phyloP scores from a whole-genome alignment of 2,797 vertebrate species.

The Eulemur coronatus region DNA sequence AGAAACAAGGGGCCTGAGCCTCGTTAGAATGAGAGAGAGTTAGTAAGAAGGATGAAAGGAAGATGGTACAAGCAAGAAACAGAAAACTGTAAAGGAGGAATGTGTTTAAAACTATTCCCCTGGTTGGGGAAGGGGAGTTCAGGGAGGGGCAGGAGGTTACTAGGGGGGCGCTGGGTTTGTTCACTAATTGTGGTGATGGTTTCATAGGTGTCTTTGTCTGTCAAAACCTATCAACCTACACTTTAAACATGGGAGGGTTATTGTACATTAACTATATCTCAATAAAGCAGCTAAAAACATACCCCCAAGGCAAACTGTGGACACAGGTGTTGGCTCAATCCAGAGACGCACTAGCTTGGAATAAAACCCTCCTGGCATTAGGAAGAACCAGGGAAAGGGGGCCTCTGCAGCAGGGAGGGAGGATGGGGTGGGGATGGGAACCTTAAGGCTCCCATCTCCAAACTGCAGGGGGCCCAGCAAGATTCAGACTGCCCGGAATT shows the following conservation, averaged over 20 bases:
- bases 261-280: background rate
- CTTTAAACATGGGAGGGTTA: background rate
- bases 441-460: background rate
- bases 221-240: background rate
- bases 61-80: background rate
- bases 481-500: constrained; percentile 20
- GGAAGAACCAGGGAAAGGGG: background rate
- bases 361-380: background rate
- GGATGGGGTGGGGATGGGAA: background rate
- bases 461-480: background rate
- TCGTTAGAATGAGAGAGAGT: background rate
- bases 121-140: background rate
- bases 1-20: background rate
- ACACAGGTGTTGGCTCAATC: background rate
- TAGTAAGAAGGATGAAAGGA: background rate
- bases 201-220: background rate
- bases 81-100: background rate
- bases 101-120: background rate
- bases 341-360: background rate
- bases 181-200: background rate
- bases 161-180: background rate
- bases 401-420: background rate
- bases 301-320: background rate
- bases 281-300: background rate
- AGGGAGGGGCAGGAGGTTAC: background rate